These are phyloP conservation scores for Molossus alvarezi DNA, from an alignment of 2,797 vertebrate species.

Conservation along the genomic window DNA sequence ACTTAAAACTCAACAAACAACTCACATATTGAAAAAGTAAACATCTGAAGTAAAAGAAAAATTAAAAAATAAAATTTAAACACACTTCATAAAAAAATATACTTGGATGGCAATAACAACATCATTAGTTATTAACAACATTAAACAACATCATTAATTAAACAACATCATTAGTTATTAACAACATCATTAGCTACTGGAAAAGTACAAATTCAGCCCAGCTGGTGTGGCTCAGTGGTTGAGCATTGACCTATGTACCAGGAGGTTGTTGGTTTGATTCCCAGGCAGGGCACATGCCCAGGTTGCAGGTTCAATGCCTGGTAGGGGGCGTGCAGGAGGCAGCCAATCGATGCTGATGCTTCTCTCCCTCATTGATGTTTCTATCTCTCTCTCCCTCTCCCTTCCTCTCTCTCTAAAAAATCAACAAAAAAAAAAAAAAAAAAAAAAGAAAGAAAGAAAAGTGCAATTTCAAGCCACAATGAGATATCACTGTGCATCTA, in stretches of 20 bases:
- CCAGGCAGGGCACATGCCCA: too few species aligned
- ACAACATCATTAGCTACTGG: neutral
- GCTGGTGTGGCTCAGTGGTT: too few species aligned
- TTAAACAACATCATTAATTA: neutral
- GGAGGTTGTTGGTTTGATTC: too few species aligned
- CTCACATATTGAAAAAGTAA: constrained; percentile 34
- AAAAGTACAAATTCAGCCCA: neutral
- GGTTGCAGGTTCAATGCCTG: too few species aligned
- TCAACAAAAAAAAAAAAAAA: too few species aligned
- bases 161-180: neutral
- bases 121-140: too few species aligned
- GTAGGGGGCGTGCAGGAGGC: too few species aligned
- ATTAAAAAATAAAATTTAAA: neutral
- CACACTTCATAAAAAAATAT: neutral
- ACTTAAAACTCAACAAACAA: constrained; percentile 34
- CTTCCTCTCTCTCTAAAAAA: too few species aligned
- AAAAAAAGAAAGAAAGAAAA: neutral
- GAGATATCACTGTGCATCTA: neutral
- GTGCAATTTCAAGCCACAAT: neutral
- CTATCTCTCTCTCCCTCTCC: too few species aligned
- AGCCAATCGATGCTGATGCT: too few species aligned
- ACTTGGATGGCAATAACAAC: neutral
- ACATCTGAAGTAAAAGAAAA: constrained; percentile 12
- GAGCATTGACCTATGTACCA: too few species aligned
- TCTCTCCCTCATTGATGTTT: too few species aligned